These are phyloP conservation scores for Zonitis immaculata DNA, from an alignment of 2,888 invertebrate species.

Conservation along the genomic window DNA sequence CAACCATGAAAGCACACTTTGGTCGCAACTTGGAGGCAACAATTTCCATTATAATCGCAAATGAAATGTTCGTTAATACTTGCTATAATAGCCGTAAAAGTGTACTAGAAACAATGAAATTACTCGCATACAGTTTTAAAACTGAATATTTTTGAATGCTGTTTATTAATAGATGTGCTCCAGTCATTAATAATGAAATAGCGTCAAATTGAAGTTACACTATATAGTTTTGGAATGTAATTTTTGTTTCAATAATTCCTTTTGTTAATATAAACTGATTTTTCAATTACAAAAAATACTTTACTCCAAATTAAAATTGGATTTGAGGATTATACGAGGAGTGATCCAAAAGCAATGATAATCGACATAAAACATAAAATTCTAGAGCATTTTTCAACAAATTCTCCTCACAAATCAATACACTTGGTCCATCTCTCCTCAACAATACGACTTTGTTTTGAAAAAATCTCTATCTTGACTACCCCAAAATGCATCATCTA, in stretches of 20 bases:
- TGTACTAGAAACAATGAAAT: conserved; percentile 20
- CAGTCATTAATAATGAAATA: conserved; percentile 19
- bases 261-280: too few relatives aligned
- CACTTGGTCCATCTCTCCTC: too few relatives aligned
- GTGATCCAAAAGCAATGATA: too few relatives aligned
- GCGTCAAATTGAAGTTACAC: conserved; percentile 17
- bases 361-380: too few relatives aligned
- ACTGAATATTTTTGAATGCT: conserved; percentile 16
- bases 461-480: too few relatives aligned
- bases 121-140: conserved; percentile 13
- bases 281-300: too few relatives aligned
- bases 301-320: too few relatives aligned
- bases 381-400: too few relatives aligned
- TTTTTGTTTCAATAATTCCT: not conserved
- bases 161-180: conserved; percentile 13
- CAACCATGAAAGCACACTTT: not conserved
- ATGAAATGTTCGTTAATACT: conserved; percentile 11
- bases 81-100: conserved; percentile 15
- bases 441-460: too few relatives aligned
- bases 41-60: not conserved
- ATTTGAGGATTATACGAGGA: too few relatives aligned
- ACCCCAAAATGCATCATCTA: too few relatives aligned
- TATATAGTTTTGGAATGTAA: conserved; percentile 5
- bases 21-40: not conserved
- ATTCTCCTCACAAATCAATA: too few relatives aligned